Evolutionary conservation across 2,113 vertebrate species (phyloP), one percentile per base, ranked within the genome.

Genomic region (Nyctereutes procyonoides): DNA sequence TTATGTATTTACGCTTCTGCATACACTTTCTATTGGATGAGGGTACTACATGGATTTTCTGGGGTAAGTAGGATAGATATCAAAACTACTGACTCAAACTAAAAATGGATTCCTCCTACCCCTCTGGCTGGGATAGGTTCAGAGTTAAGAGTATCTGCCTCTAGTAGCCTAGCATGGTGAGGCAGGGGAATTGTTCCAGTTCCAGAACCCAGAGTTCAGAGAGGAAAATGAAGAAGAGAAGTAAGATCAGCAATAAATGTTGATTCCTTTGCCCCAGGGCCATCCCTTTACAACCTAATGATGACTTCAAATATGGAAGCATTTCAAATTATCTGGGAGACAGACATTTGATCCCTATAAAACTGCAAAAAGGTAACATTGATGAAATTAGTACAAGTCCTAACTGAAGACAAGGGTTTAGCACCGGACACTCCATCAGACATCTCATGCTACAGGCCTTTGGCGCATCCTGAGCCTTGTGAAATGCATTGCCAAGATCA

Each of bases 281-380:
- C 55, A 83, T 43, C 32, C 38, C 22, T 93, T 87, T 81, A 79
- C n/a, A 93, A 63, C 30, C 89, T 92, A 69, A 84, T 90, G 48
- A 87, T 88, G 43, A 87, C 88, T n/a, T 91, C n/a, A 90, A 97
- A 60, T 73, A 91, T 55, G 88, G 83, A 97, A 93, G 55, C n/a
- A 28, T 88, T 93, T 69, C 79, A 83, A 48, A 89, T 95, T 88
- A 82, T 85, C 77, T 95, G 12, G 13, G 88, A 88, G 77, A 80
- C 3, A 93, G 53, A 85, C 28, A 73, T 88, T 77, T 88, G n/a
- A 93, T 92, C 30, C 51, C 69, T 74, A 22, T 95, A 86, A 96
- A 98, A 95, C n/a, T 30, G 0, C 55, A 35, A 71, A 97, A 86
- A 4, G 5, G 28, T 74, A 55, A 76, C 26, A 19, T 55, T 67